phyloP scores from a whole-genome alignment of 1,140 invertebrate genomes.

The Rhizoglyphus robini region DNA sequence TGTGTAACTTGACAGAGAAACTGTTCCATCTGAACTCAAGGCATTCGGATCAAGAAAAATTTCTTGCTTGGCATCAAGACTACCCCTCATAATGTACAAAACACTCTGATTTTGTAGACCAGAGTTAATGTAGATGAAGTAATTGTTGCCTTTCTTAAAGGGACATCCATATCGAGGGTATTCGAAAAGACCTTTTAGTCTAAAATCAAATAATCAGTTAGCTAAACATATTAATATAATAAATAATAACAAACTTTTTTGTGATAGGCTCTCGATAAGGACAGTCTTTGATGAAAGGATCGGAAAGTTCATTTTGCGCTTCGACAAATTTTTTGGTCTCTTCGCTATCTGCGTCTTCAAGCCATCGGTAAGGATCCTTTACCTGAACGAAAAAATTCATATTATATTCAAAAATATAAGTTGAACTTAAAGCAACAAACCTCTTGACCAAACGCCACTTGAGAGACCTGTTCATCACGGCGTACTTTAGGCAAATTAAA shows the following conservation, averaged over 20 bases:
- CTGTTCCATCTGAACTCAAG: conserved; percentile 81
- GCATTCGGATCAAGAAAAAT: conserved; percentile 93
- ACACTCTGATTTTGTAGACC: conserved; percentile 96
- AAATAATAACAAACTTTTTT: not conserved
- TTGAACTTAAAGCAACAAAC: conserved; percentile 38
- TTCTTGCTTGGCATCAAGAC: conserved; percentile 55
- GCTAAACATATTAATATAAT: not conserved
- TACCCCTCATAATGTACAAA: conserved; percentile 67
- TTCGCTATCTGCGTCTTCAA: conserved; percentile 83
- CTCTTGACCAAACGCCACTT: conserved; percentile 67
- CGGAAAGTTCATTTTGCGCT: conserved; percentile 74
- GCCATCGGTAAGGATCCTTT: conserved; percentile 82
- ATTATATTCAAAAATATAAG: not conserved
- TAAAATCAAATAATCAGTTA: conserved; percentile 22
- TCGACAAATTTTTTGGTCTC: conserved; percentile 87
- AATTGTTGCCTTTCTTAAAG: conserved; percentile 60
- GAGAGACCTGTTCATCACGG: conserved; percentile 59
- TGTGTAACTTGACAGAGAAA: conserved; percentile 52
- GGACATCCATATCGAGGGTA: conserved; percentile 89
- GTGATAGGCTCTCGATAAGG: conserved; percentile 51
- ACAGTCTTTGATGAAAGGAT: conserved; percentile 67
- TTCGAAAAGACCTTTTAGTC: conserved; percentile 80
- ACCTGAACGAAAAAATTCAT: conserved; percentile 43
- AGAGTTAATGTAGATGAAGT: conserved; percentile 84
- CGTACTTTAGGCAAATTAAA: conserved; percentile 53